Percentiles rank a stretch among this genome's conserved stretches.
These are phyloP conservation scores for Hirundichthys speculiger DNA, from an alignment of 2,113 vertebrate genomes.

Conservation along the genomic window DNA sequence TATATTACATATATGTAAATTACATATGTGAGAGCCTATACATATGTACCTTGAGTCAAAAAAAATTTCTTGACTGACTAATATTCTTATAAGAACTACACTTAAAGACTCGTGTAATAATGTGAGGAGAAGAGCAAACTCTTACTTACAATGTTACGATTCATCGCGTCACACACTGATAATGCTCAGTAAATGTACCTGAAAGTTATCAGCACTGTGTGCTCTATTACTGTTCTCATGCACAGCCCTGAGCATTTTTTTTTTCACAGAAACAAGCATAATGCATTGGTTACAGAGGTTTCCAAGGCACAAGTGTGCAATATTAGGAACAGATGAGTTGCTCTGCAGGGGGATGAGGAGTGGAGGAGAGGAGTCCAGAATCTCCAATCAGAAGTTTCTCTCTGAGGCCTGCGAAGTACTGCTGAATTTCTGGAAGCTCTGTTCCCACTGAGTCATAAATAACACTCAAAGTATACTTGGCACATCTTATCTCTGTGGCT, in stretches of 20 bases:
- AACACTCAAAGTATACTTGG: slow-evolving; percentile 50
- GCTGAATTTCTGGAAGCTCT: slow-evolving; percentile 63
- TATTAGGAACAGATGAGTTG: slow-evolving; percentile 83
- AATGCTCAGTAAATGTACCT: slow-evolving; percentile 4
- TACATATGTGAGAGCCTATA: too few relatives aligned
- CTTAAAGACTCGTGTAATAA: background rate
- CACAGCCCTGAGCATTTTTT: slow-evolving; percentile 67
- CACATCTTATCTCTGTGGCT: slow-evolving; percentile 46
- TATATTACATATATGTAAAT: too few relatives aligned
- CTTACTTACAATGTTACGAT: background rate
- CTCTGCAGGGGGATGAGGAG: slow-evolving; percentile 52
- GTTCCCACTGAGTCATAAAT: slow-evolving; percentile 64
- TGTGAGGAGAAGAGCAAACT: background rate
- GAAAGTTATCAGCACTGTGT: slow-evolving; percentile 28
- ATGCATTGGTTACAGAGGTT: slow-evolving; percentile 79
- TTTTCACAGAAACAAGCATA: slow-evolving; percentile 67
- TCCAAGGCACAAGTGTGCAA: slow-evolving; percentile 75
- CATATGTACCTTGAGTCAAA: too few relatives aligned
- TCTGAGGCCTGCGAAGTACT: slow-evolving; percentile 57
- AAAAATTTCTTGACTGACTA: background rate
- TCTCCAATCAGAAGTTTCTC: slow-evolving; percentile 57
- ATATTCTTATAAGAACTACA: background rate
- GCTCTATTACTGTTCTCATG: slow-evolving; percentile 43
- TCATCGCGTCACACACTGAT: background rate
- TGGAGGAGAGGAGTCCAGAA: slow-evolving; percentile 52